phyloP scores from a whole-genome alignment of 2,888 invertebrate species.

The Hermodice carunculata region DNA sequence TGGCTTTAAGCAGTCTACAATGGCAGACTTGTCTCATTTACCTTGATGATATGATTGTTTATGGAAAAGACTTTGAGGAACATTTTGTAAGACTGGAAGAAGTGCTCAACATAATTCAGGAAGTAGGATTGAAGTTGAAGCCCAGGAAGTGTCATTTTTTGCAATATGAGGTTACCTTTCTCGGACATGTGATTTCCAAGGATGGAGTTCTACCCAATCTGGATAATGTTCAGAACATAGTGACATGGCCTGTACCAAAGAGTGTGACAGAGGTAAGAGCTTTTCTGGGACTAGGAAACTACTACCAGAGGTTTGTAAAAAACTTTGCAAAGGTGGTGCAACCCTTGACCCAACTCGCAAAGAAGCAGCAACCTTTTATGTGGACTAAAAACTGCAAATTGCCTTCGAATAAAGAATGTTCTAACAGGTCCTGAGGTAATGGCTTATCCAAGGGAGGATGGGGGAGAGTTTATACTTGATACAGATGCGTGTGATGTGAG shows the following conservation, averaged over 20 bases:
- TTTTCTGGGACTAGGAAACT: conserved; percentile 41
- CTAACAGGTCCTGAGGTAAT: conserved; percentile 28
- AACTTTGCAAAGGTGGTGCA: conserved; percentile 28
- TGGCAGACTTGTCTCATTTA: conserved; percentile 15
- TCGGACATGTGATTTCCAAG: conserved; percentile 13
- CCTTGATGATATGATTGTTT: conserved; percentile 40
- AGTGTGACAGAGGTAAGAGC: conserved; percentile 30
- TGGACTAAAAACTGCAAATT: conserved; percentile 5
- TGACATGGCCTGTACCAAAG: conserved; percentile 28
- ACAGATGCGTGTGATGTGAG: conserved; percentile 29
- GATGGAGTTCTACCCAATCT: background rate
- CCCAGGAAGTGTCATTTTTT: conserved; percentile 34
- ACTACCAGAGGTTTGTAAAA: conserved; percentile 39
- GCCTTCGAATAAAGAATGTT: conserved; percentile 14
- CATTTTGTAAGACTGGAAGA: conserved; percentile 24
- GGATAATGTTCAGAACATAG: conserved; percentile 19
- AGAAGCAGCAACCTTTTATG: conserved; percentile 65
- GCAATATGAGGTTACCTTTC: background rate
- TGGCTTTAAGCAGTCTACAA: background rate
- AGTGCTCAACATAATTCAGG: conserved; percentile 26
- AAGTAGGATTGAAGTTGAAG: conserved; percentile 18
- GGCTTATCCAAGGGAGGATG: conserved; percentile 4
- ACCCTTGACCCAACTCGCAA: conserved; percentile 66
- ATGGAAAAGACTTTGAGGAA: conserved; percentile 18
- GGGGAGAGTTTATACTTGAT: conserved; percentile 23